phyloP scores from a whole-genome alignment of 2,888 invertebrate genomes.

The Folsomia candida region DNA sequence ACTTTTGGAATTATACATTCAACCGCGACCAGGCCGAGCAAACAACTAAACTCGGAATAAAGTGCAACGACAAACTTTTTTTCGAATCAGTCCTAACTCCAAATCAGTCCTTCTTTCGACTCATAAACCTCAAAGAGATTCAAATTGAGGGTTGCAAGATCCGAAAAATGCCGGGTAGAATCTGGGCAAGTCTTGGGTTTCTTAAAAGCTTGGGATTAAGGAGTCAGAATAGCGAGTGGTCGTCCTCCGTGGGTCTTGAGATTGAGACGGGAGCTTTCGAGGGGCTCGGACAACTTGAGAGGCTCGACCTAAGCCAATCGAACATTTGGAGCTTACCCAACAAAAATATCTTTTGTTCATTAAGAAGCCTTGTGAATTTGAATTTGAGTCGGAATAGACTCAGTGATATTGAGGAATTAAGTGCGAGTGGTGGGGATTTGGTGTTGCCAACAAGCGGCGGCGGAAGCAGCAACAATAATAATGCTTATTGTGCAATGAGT shows the following conservation, averaged over 20 bases:
- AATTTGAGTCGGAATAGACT: constrained; percentile 83
- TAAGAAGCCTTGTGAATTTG: constrained; percentile 73
- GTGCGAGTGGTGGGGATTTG: constrained; percentile 48
- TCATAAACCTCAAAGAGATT: constrained; percentile 52
- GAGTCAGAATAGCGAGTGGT: constrained; percentile 79
- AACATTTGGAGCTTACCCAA: constrained; percentile 86
- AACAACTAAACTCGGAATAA: constrained; percentile 61
- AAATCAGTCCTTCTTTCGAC: constrained; percentile 55
- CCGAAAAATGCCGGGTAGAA: constrained; percentile 49
- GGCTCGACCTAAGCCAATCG: constrained; percentile 79
- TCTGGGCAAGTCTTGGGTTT: constrained; percentile 55
- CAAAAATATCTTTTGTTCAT: constrained; percentile 75
- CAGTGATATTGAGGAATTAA: constrained; percentile 70
- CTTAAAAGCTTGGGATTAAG: constrained; percentile 78
- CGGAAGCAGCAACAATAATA: constrained; percentile 55
- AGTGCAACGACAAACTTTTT: constrained; percentile 73
- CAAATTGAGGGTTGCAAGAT: constrained; percentile 53
- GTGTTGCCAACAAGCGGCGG: constrained; percentile 28
- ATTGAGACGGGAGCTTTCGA: constrained; percentile 71
- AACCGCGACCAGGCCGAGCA: constrained; percentile 38
- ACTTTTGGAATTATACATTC: constrained; percentile 75
- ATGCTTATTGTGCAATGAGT: constrained; percentile 61
- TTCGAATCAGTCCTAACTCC: constrained; percentile 74
- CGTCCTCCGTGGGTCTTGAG: constrained; percentile 74
- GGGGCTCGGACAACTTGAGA: constrained; percentile 70